These are phyloP conservation scores for Carlito syrichta DNA, from an alignment of 2,113 vertebrate genomes.

Conservation along the genomic window DNA sequence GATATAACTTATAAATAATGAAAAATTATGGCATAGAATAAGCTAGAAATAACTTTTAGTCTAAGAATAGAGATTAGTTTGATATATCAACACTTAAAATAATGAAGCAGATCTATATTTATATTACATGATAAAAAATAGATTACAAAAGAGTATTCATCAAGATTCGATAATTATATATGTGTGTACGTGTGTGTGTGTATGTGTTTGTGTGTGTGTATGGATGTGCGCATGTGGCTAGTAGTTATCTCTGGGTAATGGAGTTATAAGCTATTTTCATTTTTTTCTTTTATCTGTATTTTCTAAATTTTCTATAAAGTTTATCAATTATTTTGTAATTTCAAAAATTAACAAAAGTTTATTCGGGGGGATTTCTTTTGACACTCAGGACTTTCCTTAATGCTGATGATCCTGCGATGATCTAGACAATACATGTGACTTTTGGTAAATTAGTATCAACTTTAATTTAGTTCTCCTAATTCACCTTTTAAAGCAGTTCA, in stretches of 20 bases:
- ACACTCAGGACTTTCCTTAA: neutral
- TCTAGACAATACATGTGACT: neutral
- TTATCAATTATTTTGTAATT: neutral
- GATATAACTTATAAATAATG: neutral
- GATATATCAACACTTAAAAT: neutral
- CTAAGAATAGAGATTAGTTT: neutral
- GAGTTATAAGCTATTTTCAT: neutral
- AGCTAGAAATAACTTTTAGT: neutral
- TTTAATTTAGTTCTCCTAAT: neutral
- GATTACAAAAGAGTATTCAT: neutral
- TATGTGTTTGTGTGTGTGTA: too few species aligned
- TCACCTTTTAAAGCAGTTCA: too few species aligned
- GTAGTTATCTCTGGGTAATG: neutral
- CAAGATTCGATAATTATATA: neutral
- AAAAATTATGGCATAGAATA: neutral
- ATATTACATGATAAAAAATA: neutral
- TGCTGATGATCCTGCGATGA: neutral
- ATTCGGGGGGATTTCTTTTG: neutral
- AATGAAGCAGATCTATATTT: neutral
- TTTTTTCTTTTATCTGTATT: neutral
- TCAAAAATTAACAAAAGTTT: neutral
- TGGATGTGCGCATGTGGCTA: neutral
- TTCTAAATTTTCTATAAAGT: neutral
- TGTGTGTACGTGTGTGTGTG: too few species aligned
- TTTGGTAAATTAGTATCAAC: neutral